Evolutionary conservation across 2,113 vertebrate species (phyloP), one percentile per base, ranked within the genome.

Genomic region (Narcine bancroftii): DNA sequence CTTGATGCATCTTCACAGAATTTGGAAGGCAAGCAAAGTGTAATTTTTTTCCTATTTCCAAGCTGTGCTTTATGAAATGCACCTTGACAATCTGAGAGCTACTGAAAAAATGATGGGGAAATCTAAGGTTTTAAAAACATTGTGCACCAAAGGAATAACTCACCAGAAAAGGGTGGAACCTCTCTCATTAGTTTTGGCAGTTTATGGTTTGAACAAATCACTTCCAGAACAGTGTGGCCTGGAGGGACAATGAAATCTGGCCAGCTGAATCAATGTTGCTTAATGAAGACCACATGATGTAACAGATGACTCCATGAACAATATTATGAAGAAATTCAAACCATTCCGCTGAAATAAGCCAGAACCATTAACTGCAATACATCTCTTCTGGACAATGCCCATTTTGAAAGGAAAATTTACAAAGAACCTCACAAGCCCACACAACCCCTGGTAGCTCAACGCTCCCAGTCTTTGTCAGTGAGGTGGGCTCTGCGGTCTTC

Each of bases 211-310:
- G 81, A 85, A 60, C 81, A 85, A 85, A 56, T 85, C 81, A 85
- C 81, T 85, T 53, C 81, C 81, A 85, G 81, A 33, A 85, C 53
- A 56, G 81, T 50, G 60, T 50, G 33, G n/a, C 15, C 81, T 56
- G 56, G 13, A 60, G 6, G 50, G 2, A 56, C 53, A 85, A 85
- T 13, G 29, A 53, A 17, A 50, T 60, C 33, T 60, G 50, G n/a
- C n/a, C 47, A 85, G 77, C 45, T 53, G 77, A 45, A 50, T 85
- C 53, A 85, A 2, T 56, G 81, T 85, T n/a, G 53, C 50, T 85
- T 85, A n/a, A 85, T 56, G 81, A 60, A 85, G 81, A 85, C 81
- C 81, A 85, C 50, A 85, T 81, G 45, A 81, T 53, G 26, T 50
- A 81, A 81, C 47, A 81, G 45, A 81, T 81, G 77, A 81, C 50